Percentiles rank a stretch among this genome's conserved stretches.
phyloP scores from a whole-genome alignment of 1,140 invertebrate genomes.

The Phthorimaea operculella region DNA sequence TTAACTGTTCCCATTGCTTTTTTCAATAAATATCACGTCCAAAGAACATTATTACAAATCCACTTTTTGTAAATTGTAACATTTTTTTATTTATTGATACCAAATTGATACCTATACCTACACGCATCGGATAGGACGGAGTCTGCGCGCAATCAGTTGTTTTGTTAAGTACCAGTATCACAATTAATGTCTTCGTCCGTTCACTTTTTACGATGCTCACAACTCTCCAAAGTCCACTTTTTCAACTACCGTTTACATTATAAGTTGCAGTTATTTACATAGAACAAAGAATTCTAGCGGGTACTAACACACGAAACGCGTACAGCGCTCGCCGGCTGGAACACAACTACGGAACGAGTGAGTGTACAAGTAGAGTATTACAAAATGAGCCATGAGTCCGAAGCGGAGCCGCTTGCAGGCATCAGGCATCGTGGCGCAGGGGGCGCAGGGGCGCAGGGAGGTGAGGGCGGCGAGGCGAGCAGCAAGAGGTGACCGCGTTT shows the following conservation, averaged over 20 bases:
- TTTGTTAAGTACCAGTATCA: no score
- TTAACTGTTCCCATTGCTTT: no score
- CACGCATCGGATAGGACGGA: no score
- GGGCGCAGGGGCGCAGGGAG: slow-evolving; percentile 17
- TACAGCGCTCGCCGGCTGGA: slow-evolving; percentile 17
- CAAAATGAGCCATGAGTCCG: slow-evolving; percentile 26
- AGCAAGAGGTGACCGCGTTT: slow-evolving; percentile 14
- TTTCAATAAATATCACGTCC: no score
- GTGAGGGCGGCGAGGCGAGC: slow-evolving; percentile 10
- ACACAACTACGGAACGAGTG: slow-evolving; percentile 20
- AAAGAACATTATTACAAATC: slow-evolving; percentile 6
- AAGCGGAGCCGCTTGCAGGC: slow-evolving; percentile 14
- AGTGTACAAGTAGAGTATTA: slow-evolving; percentile 24
- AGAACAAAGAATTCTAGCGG: slow-evolving; percentile 22
- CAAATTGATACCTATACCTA: no score
- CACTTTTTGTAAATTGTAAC: no score
- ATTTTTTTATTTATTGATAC: no score
- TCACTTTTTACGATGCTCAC: no score
- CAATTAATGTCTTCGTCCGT: no score
- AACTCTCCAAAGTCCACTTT: no score
- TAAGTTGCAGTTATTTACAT: slow-evolving; percentile 10
- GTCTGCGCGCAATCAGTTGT: no score
- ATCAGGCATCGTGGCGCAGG: slow-evolving; percentile 16
- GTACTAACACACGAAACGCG: slow-evolving; percentile 12
- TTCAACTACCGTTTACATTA: no score